These are phyloP conservation scores for Hemibagrus wyckioides DNA, from an alignment of 2,113 vertebrate species.

Conservation along the genomic window DNA sequence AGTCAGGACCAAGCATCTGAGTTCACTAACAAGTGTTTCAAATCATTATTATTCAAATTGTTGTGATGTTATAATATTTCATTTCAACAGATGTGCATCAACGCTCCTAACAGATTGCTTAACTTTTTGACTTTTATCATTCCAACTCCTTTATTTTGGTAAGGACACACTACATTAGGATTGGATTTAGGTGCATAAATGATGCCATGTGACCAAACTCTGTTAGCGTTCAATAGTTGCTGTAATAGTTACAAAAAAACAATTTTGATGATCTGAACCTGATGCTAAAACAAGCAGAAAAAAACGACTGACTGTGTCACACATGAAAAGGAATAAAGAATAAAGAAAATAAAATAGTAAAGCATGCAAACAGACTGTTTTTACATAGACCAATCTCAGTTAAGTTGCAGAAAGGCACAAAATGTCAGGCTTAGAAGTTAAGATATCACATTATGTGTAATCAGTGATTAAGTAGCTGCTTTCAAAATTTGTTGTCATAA, in stretches of 20 bases:
- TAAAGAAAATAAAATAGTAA: conserved; percentile 10
- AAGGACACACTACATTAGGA: background rate
- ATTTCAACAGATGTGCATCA: background rate
- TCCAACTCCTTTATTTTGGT: background rate
- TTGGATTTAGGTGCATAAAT: background rate
- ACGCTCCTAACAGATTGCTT: background rate
- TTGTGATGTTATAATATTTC: background rate
- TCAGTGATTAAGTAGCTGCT: background rate
- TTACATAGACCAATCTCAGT: background rate
- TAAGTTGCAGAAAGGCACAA: background rate
- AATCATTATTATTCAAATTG: background rate
- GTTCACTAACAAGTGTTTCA: background rate
- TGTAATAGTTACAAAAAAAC: background rate
- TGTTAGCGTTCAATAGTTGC: background rate
- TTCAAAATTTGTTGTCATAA: background rate
- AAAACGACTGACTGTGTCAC: background rate
- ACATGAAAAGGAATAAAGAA: background rate
- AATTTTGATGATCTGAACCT: background rate
- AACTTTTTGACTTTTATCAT: background rate
- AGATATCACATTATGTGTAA: background rate
- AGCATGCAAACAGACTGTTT: conserved; percentile 1
- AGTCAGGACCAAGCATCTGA: background rate
- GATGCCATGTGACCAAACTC: background rate
- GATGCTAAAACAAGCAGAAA: background rate
- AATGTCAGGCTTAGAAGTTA: background rate